Percentiles rank a stretch among this genome's conserved stretches.
Conservation (phyloP, 2,888 invertebrate genomes). For the Allophyes oxyacanthae region DNA sequence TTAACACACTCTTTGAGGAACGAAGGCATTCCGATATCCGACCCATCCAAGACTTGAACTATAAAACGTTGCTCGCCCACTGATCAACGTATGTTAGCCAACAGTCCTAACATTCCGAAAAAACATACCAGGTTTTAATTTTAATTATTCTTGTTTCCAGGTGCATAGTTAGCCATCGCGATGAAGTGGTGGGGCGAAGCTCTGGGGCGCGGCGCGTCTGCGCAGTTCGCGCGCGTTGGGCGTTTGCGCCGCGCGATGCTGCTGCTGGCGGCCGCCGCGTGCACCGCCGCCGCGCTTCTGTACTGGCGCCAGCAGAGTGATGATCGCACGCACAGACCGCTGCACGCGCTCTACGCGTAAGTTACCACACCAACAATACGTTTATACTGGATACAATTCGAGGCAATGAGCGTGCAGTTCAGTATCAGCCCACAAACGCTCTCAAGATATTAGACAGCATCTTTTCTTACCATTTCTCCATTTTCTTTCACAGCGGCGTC, state of each 20-base stretch:
- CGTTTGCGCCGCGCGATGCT: slow-evolving; percentile 88
- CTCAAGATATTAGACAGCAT: not conserved
- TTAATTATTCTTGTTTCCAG: slow-evolving; percentile 52
- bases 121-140: too few relatives aligned
- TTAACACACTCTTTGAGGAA: too few relatives aligned
- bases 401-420: too few relatives aligned
- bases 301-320: slow-evolving; percentile 90
- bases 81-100: too few relatives aligned
- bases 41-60: too few relatives aligned
- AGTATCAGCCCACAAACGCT: too few relatives aligned
- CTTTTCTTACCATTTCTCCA: slow-evolving; percentile 1
- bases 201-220: slow-evolving; percentile 82
- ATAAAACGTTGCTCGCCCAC: too few relatives aligned
- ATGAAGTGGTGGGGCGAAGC: slow-evolving; percentile 81
- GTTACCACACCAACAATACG: slow-evolving; percentile 37
- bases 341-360: slow-evolving; percentile 75
- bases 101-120: too few relatives aligned
- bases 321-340: slow-evolving; percentile 74
- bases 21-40: too few relatives aligned
- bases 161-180: slow-evolving; percentile 56
- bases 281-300: slow-evolving; percentile 88
- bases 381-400: too few relatives aligned
- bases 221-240: slow-evolving; percentile 87
- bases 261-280: slow-evolving; percentile 87
- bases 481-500: slow-evolving; percentile 76